These are phyloP conservation scores for Drosophila macrothrix DNA, from an alignment of 2,888 invertebrate species.

Conservation along the genomic window DNA sequence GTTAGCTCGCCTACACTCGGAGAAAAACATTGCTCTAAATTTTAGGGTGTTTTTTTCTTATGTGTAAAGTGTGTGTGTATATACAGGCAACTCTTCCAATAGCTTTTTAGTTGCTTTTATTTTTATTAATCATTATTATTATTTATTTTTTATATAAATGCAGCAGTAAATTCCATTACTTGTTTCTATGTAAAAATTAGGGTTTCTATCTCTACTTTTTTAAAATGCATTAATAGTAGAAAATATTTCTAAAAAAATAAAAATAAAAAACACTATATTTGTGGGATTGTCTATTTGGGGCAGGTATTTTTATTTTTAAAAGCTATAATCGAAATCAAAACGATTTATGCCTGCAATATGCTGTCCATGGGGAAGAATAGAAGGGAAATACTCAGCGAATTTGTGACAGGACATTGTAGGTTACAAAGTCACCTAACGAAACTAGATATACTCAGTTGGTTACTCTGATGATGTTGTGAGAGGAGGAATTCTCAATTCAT, in stretches of 20 bases:
- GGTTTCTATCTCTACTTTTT: not conserved
- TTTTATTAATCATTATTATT: not conserved
- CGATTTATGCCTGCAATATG: no score
- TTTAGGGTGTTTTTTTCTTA: no score
- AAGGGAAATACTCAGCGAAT: not conserved
- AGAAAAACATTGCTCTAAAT: not conserved
- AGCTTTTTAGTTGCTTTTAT: no score
- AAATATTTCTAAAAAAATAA: not conserved
- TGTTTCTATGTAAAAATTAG: not conserved
- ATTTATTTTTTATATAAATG: not conserved
- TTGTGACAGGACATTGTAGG: not conserved
- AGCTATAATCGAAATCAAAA: no score
- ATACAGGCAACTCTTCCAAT: no score
- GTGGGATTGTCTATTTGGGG: not conserved
- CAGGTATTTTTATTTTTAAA: not conserved
- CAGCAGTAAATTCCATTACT: not conserved
- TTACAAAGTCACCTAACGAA: not conserved
- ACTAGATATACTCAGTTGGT: not conserved
- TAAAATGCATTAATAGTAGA: not conserved
- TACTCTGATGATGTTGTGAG: not conserved
- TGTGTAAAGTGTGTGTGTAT: no score
- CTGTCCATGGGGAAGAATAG: not conserved
- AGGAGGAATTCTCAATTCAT: not conserved
- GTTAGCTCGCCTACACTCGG: not conserved
- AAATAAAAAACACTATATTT: not conserved